A percentile compares a stretch with the other conserved stretches of the same genome.
Conservation (phyloP, 2,113 vertebrate genomes). For the Sus scrofa region DNA sequence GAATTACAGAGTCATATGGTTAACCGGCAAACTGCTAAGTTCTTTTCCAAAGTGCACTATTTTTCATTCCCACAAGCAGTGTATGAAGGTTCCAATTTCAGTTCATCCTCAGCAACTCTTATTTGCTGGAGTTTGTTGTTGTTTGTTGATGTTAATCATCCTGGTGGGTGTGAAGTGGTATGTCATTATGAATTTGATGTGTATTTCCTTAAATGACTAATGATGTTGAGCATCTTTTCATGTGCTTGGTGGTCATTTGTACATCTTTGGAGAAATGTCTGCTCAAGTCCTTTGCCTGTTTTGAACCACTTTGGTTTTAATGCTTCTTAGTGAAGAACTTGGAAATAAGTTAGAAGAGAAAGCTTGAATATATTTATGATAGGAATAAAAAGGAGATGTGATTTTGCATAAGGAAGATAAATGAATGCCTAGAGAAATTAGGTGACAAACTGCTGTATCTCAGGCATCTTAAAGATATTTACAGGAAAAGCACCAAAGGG, state of each 20-base stretch:
- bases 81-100: neutral
- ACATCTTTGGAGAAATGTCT: neutral
- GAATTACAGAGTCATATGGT: neutral
- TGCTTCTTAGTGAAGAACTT: neutral
- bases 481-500: neutral
- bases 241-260: neutral
- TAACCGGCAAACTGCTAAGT: neutral
- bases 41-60: neutral
- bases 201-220: neutral
- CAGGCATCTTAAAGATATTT: neutral
- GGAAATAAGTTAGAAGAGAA: neutral
- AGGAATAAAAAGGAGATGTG: neutral
- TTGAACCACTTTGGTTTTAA: slow-evolving; percentile 36
- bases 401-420: slow-evolving; percentile 3
- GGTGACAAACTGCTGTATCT: neutral
- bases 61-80: neutral
- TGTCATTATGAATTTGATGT: neutral
- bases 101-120: neutral
- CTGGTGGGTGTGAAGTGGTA: neutral
- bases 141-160: neutral
- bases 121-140: neutral
- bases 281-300: neutral
- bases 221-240: neutral
- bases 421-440: neutral
- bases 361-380: neutral